These are phyloP conservation scores for Drosophila kohkoa DNA, from an alignment of 1,140 invertebrate genomes.

Conservation along the genomic window DNA sequence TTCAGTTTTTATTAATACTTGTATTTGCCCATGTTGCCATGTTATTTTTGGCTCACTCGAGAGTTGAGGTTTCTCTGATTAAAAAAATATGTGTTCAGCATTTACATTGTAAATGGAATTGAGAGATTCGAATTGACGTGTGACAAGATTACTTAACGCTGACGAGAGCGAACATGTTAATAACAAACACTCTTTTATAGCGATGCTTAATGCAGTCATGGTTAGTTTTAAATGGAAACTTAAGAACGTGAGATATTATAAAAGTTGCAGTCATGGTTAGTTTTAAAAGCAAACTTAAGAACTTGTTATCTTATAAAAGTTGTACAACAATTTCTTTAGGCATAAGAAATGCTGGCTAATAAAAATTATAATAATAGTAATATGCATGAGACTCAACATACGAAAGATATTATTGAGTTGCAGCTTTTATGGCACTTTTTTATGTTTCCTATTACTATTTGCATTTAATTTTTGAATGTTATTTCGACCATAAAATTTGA, in stretches of 20 bases:
- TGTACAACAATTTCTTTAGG: too few species aligned
- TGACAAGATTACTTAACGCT: slow-evolving; percentile 51
- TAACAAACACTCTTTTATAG: slow-evolving; percentile 9
- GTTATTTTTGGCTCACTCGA: slow-evolving; percentile 25
- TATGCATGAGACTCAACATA: too few species aligned
- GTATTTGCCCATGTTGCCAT: slow-evolving; percentile 7
- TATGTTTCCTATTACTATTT: slow-evolving; percentile 1
- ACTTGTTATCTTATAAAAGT: too few species aligned
- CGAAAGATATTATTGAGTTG: not conserved
- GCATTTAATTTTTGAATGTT: slow-evolving; percentile 11
- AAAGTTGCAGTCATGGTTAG: too few species aligned
- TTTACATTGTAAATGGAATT: slow-evolving; percentile 40
- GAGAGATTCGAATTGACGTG: slow-evolving; percentile 47
- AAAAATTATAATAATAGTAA: not conserved
- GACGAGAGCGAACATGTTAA: slow-evolving; percentile 8
- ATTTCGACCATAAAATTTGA: slow-evolving; percentile 19
- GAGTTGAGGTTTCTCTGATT: slow-evolving; percentile 20
- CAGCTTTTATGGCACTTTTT: not conserved
- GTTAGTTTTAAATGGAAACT: too few species aligned
- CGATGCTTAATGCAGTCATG: too few species aligned
- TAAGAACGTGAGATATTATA: too few species aligned
- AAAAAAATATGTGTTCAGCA: slow-evolving; percentile 29
- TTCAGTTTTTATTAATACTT: slow-evolving; percentile 49
- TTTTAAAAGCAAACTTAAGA: too few species aligned
- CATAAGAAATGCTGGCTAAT: not conserved